These are phyloP conservation scores for Epirrhoe tristata DNA, from an alignment of 2,888 invertebrate species.

Conservation along the genomic window DNA sequence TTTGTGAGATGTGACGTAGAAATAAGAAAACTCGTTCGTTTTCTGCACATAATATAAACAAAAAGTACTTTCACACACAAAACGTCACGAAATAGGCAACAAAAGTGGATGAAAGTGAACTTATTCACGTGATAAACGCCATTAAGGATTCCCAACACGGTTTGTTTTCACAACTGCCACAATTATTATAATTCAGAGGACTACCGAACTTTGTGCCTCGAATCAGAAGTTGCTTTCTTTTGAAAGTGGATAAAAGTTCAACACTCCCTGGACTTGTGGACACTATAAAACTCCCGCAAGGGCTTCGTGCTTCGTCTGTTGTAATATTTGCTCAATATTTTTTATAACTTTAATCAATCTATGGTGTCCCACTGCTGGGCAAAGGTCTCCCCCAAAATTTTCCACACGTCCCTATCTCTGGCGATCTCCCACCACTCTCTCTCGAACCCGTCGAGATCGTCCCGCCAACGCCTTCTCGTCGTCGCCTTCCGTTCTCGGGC, in stretches of 20 bases:
- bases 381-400: too few species aligned
- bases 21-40: background rate
- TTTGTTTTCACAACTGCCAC: conserved; percentile 68
- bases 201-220: conserved; percentile 61
- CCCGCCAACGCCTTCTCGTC: too few species aligned
- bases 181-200: conserved; percentile 70
- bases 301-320: too few species aligned
- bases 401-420: too few species aligned
- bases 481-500: too few species aligned
- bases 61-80: conserved; percentile 46
- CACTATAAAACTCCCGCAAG: too few species aligned
- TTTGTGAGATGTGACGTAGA: background rate
- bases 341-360: too few species aligned
- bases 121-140: conserved; percentile 43
- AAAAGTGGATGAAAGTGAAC: conserved; percentile 52
- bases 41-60: conserved; percentile 20
- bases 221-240: conserved; percentile 60
- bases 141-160: conserved; percentile 67
- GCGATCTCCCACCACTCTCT: too few species aligned
- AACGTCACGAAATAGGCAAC: conserved; percentile 47
- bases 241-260: conserved; percentile 50
- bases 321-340: too few species aligned
- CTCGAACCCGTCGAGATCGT: too few species aligned
- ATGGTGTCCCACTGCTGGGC: too few species aligned
- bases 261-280: too few species aligned